A percentile compares a stretch with the other conserved stretches of the same genome.
Evolutionary conservation across 2,888 invertebrate genomes (phyloP).

Genomic region (Panopea generosa): DNA sequence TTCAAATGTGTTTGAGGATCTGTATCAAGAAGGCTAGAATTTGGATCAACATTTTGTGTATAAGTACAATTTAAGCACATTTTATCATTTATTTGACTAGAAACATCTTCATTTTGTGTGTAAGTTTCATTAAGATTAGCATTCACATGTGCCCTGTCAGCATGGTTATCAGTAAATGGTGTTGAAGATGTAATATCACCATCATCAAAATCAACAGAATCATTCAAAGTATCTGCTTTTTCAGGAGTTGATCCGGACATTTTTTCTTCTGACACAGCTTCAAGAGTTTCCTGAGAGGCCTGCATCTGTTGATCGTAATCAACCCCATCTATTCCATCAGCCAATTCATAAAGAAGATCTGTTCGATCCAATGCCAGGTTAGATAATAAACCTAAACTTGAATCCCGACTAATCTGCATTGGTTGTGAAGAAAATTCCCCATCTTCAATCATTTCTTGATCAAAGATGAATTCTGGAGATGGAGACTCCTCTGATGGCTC

Average conservation of each 20-base stretch:
- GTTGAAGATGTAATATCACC: constrained; percentile 67
- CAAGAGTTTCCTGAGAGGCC: constrained; percentile 56
- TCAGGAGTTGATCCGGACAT: constrained; percentile 41
- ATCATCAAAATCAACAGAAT: constrained; percentile 60
- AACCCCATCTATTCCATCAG: constrained; percentile 49
- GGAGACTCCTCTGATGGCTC: constrained; percentile 57
- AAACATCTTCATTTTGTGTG: constrained; percentile 39
- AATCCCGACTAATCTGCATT: constrained; percentile 57
- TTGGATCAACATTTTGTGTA: constrained; percentile 14
- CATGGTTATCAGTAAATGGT: constrained; percentile 54
- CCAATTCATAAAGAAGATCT: constrained; percentile 58
- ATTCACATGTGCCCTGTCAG: constrained; percentile 16
- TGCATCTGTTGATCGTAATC: constrained; percentile 13
- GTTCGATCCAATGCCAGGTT: constrained; percentile 57
- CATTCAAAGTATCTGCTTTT: constrained; percentile 55
- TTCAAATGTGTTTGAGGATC: constrained; percentile 34
- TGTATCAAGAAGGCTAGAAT: constrained; percentile 17
- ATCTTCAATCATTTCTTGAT: constrained; percentile 64
- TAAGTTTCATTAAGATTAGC: constrained; percentile 64
- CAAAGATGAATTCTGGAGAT: constrained; percentile 60
- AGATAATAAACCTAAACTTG: constrained; percentile 68
- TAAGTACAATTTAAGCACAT: constrained; percentile 45
- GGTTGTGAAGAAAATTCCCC: constrained; percentile 59
- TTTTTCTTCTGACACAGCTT: constrained; percentile 55
- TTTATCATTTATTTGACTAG: constrained; percentile 36